Evolutionary conservation across 2,888 invertebrate genomes (phyloP), one percentile per base, ranked within the genome.

Genomic region (Myathropa florea): DNA sequence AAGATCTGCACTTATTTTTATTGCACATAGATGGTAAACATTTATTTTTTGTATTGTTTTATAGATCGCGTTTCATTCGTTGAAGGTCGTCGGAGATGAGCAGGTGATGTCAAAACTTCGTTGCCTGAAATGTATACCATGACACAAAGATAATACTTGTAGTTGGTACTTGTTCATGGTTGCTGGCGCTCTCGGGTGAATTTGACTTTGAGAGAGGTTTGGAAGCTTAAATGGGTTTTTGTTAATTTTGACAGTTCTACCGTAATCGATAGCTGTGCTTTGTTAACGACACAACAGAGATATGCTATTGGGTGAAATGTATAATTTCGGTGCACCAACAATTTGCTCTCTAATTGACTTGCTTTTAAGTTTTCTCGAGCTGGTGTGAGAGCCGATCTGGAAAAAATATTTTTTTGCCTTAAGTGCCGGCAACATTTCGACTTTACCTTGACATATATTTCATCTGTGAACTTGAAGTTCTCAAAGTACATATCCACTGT

Each of bases 391-490:
- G 26, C 53, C 36, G 39, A 67, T 67, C 30, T n/a, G 18, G 24
- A 68, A 77, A n/a, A 68, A 77, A 68, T 68, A 53, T 30, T 59
- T 65, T n/a, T 0, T 30, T 26, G 68, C 23, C 53, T 60, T 60
- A 53, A 61, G 46, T 53, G 60, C 46, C 21, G 36, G 4, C 55
- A 71, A 21, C 21, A 26, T 70, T 70, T 71, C 6, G 57, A 55
- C 57, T 21, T 59, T 39, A 64, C 70, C 78, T 23, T 78, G 78
- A 78, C 70, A 71, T 24, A 46, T 46, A 55, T 28, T 70, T 71
- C 26, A 12, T 73, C 28, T 53, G 46, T n/a, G 63, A 57, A 71
- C 71, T 71, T 78, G 70, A 76, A 39, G 76, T 67, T 68, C 39
- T 30, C 12, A 30, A 65, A 61, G 63, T 46, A 61, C 57, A 71